Base-by-base conservation (phyloP, 2,797 vertebrate species). In the Gymnopithys bicolor region DNA sequence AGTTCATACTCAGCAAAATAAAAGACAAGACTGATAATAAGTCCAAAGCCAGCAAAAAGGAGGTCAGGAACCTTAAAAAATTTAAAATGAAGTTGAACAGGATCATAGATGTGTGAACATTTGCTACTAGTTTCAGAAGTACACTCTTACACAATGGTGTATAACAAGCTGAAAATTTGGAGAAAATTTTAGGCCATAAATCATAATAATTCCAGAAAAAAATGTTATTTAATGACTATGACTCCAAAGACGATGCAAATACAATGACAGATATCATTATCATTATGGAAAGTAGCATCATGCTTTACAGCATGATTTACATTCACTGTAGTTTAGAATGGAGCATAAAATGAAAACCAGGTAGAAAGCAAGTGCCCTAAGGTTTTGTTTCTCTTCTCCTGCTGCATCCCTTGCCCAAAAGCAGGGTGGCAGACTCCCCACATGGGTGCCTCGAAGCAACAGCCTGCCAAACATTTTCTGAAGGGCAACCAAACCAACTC, bases 361-460 rank as follows among this genome's bases (percentile, higher is more conserved):
- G 10, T 25, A 25, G 23, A 73, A 28, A 76, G 4, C 6, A 80
- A 56, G 9, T 17, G 11, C 5, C 37, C 2, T 30, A 48, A 9
- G 13, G 1, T 18, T n/a, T 70, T 8, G 3, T 5, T 48, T 5
- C 2, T 81, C 5, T 63, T 75, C 25, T 81, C 1, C 11, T 46
- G 5, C 37, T 58, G 2, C 32, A 62, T 32, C 32, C 15, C 13
- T 68, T 58, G 6, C 33, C 17, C 2, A 3, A 76, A n/a, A 68
- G 13, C 7, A 63, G 53, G 59, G 43, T 49, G 5, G 23, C 2
- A 35, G n/a, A 10, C 4, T 55, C 15, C 21, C 7, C 7, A 21
- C 23, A 27, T 5, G 0, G 8, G 17, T 45, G 11, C 11, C 19
- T 37, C 33, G 27, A 23, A 49, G 11, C 2, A 2, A 62, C 10